Percentiles rank a stretch among this genome's conserved stretches.
These are phyloP conservation scores for Andrena haemorrhoa DNA, from an alignment of 2,888 invertebrate species.

Conservation along the genomic window DNA sequence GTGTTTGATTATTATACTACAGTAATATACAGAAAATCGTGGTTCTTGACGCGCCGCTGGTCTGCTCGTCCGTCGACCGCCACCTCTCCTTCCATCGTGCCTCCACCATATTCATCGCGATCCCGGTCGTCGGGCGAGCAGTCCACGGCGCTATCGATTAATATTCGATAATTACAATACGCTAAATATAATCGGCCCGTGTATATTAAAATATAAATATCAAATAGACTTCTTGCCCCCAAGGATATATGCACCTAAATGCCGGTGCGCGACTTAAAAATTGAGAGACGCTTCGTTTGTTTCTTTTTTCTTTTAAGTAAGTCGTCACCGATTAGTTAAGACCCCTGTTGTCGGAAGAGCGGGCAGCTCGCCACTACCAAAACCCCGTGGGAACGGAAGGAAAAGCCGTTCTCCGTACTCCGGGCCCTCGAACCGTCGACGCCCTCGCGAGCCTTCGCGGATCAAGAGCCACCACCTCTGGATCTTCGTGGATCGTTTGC, in stretches of 20 bases:
- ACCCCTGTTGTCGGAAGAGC: conserved; percentile 56
- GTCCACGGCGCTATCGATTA: conserved; percentile 52
- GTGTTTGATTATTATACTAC: conserved; percentile 83
- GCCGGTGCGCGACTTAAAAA: conserved; percentile 75
- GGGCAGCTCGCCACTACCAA: conserved; percentile 43
- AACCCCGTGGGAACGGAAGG: background rate
- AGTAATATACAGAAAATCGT: conserved; percentile 82
- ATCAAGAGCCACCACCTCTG: background rate
- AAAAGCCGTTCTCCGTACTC: background rate
- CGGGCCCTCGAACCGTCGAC: background rate
- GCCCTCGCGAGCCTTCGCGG: background rate
- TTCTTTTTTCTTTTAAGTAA: conserved; percentile 69
- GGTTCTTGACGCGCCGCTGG: conserved; percentile 38
- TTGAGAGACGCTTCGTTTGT: conserved; percentile 60
- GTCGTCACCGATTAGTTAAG: conserved; percentile 70
- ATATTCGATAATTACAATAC: conserved; percentile 78
- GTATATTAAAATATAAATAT: conserved; percentile 83
- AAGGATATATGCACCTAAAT: conserved; percentile 71
- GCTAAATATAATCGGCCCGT: conserved; percentile 81
- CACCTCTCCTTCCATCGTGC: background rate
- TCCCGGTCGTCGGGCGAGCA: conserved; percentile 37
- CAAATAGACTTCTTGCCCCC: conserved; percentile 77
- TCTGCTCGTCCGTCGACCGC: conserved; percentile 42
- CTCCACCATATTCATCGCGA: background rate
- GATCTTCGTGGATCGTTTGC: conserved; percentile 1